A percentile compares a stretch with the other conserved stretches of the same genome.
Conservation (phyloP, 1,140 invertebrate species). For the Drosophila trapezifrons region DNA sequence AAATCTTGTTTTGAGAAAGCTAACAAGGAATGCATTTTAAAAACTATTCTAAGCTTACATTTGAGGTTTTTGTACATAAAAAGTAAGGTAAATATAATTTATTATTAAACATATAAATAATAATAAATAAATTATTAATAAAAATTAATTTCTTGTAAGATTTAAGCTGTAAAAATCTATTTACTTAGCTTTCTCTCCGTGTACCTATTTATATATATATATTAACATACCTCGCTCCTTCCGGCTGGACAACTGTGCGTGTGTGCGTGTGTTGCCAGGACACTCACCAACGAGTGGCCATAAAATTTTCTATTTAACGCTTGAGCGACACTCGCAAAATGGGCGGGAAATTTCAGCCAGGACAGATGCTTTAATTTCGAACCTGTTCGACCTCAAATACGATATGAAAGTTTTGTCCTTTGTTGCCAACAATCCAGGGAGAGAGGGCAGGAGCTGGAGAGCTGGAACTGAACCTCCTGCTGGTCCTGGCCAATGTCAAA, state of each 20-base stretch:
- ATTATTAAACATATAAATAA: no score
- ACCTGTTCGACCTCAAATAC: conserved; percentile 69
- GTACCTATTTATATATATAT: conserved; percentile 3
- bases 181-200: not conserved
- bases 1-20: no score
- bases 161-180: no score
- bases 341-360: conserved; percentile 18
- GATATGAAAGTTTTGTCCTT: conserved; percentile 58
- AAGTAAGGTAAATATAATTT: no score
- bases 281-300: conserved; percentile 47
- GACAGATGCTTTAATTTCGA: conserved; percentile 57
- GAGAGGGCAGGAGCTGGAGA: not conserved
- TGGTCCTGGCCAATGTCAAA: conserved; percentile 31
- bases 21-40: no score
- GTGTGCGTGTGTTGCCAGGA: conserved; percentile 57
- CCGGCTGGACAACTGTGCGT: conserved; percentile 31
- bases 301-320: conserved; percentile 82
- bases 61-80: no score
- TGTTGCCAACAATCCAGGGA: conserved; percentile 27
- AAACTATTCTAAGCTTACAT: no score
- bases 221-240: conserved; percentile 11
- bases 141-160: no score
- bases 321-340: conserved; percentile 53
- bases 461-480: not conserved
- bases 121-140: not conserved